Percentiles rank a stretch among this genome's conserved stretches.
Conservation (phyloP, 2,797 vertebrate species). For the Enteromius viviparus region DNA sequence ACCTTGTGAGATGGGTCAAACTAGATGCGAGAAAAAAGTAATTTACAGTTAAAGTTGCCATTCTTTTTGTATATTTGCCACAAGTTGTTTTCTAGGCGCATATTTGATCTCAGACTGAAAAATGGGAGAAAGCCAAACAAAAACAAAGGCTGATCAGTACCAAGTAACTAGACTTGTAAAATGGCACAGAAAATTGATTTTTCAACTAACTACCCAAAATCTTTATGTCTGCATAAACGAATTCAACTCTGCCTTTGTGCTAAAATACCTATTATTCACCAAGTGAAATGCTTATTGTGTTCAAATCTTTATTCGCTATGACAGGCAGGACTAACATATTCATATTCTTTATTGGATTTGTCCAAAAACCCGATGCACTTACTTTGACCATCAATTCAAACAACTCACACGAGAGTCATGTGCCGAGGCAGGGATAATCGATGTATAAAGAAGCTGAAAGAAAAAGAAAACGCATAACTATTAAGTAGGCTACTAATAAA, state of each 20-base stretch:
- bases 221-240: conserved; percentile 1
- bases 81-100: conserved; percentile 37
- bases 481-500: not conserved
- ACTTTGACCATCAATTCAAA: not conserved
- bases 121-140: conserved; percentile 24
- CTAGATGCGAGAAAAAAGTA: conserved; percentile 51
- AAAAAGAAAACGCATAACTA: not conserved
- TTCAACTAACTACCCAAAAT: not conserved
- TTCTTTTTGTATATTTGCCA: conserved; percentile 42
- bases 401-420: not conserved
- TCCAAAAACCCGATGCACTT: not conserved
- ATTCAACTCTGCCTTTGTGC: not conserved
- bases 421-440: not conserved
- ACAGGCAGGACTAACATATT: not conserved
- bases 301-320: not conserved
- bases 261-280: not conserved
- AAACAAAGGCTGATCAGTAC: conserved; percentile 11
- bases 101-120: conserved; percentile 43
- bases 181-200: not conserved
- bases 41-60: conserved; percentile 54
- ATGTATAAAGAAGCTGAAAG: not conserved
- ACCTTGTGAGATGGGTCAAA: conserved; percentile 57
- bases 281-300: not conserved
- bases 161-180: not conserved
- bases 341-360: not conserved